Evolutionary conservation across 2,797 vertebrate genomes (phyloP), one percentile per base, ranked within the genome.

Genomic region (Melanotaenia nigrans): DNA sequence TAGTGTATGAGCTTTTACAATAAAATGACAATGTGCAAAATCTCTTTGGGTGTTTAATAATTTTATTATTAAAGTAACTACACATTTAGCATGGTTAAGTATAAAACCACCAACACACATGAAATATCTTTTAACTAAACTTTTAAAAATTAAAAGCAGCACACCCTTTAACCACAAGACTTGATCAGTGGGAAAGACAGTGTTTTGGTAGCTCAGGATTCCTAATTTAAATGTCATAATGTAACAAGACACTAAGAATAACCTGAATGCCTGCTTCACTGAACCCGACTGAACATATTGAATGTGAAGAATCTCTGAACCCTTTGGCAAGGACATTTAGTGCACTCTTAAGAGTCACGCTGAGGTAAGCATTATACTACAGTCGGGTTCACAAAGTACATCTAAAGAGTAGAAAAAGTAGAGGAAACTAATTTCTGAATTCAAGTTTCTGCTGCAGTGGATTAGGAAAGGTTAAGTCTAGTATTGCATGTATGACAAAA

Each of bases 1-100:
- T 62, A 68, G 64, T 90, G 80, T 85, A 6, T 16, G 28, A 73
- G 65, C 40, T 85, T 89, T 90, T 87, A 24, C 73, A 90, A 86
- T 90, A 91, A 91, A 93, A 85, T 7, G 3, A 62, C 33, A 63
- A 36, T 56, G 40, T 79, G 65, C 22, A 59, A 68, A 85, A 72
- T 54, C 36, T 63, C 30, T 78, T 22, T 71, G 61, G 78, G 65
- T 76, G 68, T 85, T 45, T 62, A 65, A 79, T 68, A 10, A 38
- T 42, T 42, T 42, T 25, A 53, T 77, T 76, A 60, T 22, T 72
- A 75, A 82, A 66, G 12, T 49, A 40, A 63, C 36, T n/a, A 14
- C 25, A 11, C 9, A 16, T 38, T 65, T 30, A 65, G 69, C 68
- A 51, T 40, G 0, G 33, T 65, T 1, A 51, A 33, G 18, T 9